Percentiles rank a stretch among this genome's conserved stretches.
These are phyloP conservation scores for Chloroclysta siterata DNA, from an alignment of 2,888 invertebrate genomes.

Conservation along the genomic window DNA sequence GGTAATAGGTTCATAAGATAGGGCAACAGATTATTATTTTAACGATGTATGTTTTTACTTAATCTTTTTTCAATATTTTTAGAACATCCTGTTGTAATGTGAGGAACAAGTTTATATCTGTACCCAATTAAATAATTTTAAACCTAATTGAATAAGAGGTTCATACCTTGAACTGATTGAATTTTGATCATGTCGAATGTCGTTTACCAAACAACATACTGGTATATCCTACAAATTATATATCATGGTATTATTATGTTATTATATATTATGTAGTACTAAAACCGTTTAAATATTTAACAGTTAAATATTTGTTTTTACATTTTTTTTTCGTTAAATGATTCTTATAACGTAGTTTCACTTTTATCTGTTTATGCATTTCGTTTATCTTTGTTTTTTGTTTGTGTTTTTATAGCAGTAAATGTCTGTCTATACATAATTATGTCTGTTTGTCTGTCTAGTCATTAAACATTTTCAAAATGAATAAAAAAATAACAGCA, in stretches of 20 bases:
- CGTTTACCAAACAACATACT: background rate
- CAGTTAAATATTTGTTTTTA: too few relatives aligned
- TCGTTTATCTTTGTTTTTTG: too few relatives aligned
- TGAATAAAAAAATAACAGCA: background rate
- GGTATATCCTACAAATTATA: background rate
- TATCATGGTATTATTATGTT: too few relatives aligned
- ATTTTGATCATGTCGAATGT: background rate
- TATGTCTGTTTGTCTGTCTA: background rate
- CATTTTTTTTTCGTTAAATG: too few relatives aligned
- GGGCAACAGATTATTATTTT: too few relatives aligned
- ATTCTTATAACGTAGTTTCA: too few relatives aligned
- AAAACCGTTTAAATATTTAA: too few relatives aligned
- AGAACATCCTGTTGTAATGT: background rate
- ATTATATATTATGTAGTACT: too few relatives aligned
- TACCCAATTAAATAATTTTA: background rate
- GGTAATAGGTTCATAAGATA: background rate
- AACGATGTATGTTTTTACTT: too few relatives aligned
- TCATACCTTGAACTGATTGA: background rate
- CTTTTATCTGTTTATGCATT: too few relatives aligned
- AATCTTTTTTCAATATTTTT: background rate
- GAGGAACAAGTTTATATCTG: background rate
- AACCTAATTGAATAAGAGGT: constrained; percentile 5
- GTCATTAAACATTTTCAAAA: background rate
- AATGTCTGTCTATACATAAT: too few relatives aligned
- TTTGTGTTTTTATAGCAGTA: too few relatives aligned